Evolutionary conservation across 2,888 invertebrate genomes (phyloP), one percentile per base, ranked within the genome.

Genomic region (Drosophila pseudotakahashii): DNA sequence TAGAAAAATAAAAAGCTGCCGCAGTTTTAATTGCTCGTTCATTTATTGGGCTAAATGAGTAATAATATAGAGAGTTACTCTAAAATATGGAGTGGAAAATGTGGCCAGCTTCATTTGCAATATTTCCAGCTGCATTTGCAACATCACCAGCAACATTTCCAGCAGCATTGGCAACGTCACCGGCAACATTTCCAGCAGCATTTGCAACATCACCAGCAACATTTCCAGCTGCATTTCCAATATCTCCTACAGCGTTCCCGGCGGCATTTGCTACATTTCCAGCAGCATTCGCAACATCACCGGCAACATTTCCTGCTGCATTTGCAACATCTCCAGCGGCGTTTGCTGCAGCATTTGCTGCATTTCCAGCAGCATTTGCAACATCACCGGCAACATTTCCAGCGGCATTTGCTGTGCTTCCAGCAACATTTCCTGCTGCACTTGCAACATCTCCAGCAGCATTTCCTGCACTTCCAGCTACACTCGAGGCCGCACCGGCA

Each of bases 21-120:
- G 7, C 7, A 2, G 26, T 5, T 2, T 19, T 19, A 19, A 62
- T 30, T 45, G 61, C 36, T 61, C 63, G 45, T 19, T 45, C n/a
- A 23, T 61, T 44, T 61, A 62, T 62, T 61, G 26, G 44, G 37
- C 10, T 62, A 37, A 45, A 62, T 62, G 37, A 26, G 19, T 44
- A 7, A 11, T n/a, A 34, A 14, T 9, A 5, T 2, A 11, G 6
- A 32, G 3, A 11, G 10, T 1, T 6, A 13, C 5, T 51, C 7
- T 74, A 74, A 37, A 74, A 42, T 44, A 74, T 57, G 3, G 51
- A 36, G 32, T 74, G 32, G 7, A 67, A 41, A 9, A 55, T 14
- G 34, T 55, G 52, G 19, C 52, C 41, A 0, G 77, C 61, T 7
- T 55, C 59, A 11, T 60, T 36, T 9, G 34, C 58, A 10, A 58